These are phyloP conservation scores for Bradypus variegatus DNA, from an alignment of 2,797 vertebrate genomes.

Conservation along the genomic window DNA sequence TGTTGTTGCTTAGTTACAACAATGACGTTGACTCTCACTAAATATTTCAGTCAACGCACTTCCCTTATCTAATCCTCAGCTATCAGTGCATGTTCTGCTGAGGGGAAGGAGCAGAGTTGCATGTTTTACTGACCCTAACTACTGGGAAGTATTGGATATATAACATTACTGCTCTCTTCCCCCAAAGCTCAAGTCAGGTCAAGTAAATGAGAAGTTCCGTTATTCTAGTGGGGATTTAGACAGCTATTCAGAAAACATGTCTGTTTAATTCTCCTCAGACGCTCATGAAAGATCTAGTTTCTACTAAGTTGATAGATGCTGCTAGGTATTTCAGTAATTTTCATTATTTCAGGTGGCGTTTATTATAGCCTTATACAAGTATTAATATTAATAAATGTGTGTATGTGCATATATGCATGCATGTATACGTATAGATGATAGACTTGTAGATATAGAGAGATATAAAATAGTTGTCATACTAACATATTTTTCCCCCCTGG, in stretches of 20 bases:
- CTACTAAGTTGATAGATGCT: not conserved
- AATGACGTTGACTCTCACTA: not conserved
- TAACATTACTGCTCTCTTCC: not conserved
- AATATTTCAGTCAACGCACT: not conserved
- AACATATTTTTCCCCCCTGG: not conserved
- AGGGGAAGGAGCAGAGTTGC: not conserved
- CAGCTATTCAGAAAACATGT: not conserved
- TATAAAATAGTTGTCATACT: not conserved
- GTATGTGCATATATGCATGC: not conserved
- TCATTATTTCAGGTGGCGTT: not conserved
- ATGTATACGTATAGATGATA: too few relatives aligned
- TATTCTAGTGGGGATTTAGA: not conserved
- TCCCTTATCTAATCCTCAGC: not conserved
- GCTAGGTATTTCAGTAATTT: not conserved
- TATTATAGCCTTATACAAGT: not conserved
- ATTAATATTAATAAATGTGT: not conserved
- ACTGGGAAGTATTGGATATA: not conserved
- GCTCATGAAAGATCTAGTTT: not conserved
- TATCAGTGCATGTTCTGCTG: not conserved
- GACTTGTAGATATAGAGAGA: too few relatives aligned
- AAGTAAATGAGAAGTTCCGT: slow-evolving; percentile 6
- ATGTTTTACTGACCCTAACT: not conserved
- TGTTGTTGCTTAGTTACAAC: not conserved
- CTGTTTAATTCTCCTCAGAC: not conserved
- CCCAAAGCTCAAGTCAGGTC: not conserved